These are phyloP conservation scores for Carterocephalus palaemon DNA, from an alignment of 2,888 invertebrate genomes.

Conservation along the genomic window DNA sequence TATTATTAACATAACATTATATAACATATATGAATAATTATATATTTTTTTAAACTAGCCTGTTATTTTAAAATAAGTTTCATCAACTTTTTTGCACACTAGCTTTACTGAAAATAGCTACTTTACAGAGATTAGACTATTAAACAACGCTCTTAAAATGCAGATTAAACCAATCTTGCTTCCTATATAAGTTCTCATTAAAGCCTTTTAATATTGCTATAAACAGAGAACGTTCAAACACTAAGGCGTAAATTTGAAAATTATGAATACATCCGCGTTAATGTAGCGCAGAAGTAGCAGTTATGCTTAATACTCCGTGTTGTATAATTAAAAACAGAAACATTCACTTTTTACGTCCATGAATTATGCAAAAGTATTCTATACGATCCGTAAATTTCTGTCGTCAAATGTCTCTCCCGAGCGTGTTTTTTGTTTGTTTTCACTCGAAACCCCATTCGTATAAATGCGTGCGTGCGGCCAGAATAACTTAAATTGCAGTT, in stretches of 20 bases:
- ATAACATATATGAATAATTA: no score
- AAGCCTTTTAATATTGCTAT: background rate
- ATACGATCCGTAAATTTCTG: conserved; percentile 71
- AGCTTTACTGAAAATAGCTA: no score
- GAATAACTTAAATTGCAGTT: conserved; percentile 6
- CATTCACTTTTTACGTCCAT: conserved; percentile 74
- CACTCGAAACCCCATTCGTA: conserved; percentile 39
- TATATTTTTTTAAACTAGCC: no score
- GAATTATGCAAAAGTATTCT: conserved; percentile 75
- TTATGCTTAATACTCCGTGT: conserved; percentile 70
- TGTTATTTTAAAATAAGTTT: no score
- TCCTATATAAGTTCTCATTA: conserved; percentile 6
- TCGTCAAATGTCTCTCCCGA: conserved; percentile 59
- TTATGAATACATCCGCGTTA: conserved; percentile 42
- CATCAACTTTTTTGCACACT: no score
- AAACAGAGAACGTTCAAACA: conserved; percentile 9
- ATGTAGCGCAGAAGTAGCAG: conserved; percentile 54
- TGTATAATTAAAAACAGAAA: conserved; percentile 77
- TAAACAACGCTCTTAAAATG: no score
- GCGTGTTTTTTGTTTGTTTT: conserved; percentile 45
- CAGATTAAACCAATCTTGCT: background rate
- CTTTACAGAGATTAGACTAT: no score
- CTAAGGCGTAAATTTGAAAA: conserved; percentile 12
- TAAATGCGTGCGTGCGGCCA: conserved; percentile 23
- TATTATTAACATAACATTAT: no score